phyloP scores from a whole-genome alignment of 2,113 vertebrate genomes.

The Bungarus multicinctus region DNA sequence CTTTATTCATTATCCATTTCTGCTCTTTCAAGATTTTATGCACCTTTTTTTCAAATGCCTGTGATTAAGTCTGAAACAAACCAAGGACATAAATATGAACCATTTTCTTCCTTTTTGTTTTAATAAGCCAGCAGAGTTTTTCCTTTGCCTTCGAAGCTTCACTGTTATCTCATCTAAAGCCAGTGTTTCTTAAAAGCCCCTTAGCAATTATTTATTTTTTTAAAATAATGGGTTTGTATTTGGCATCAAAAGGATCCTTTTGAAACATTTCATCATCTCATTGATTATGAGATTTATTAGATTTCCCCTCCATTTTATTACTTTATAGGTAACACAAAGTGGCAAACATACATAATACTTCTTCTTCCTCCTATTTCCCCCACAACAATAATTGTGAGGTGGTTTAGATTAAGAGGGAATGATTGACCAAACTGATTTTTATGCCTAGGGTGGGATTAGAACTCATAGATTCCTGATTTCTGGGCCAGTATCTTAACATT shows the following conservation, averaged over 20 bases:
- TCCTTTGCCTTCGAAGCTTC: background rate
- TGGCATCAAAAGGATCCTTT: background rate
- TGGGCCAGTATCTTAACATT: background rate
- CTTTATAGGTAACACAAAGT: background rate
- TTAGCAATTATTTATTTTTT: background rate
- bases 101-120: background rate
- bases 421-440: background rate
- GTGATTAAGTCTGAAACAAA: constrained; percentile 22
- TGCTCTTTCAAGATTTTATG: constrained; percentile 27
- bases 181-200: background rate
- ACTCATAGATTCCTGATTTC: background rate
- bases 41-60: constrained; percentile 7
- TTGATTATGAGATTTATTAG: background rate
- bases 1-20: background rate
- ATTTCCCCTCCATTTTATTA: background rate
- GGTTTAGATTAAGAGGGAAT: background rate
- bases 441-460: background rate
- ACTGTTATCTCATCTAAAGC: background rate
- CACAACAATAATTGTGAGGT: background rate
- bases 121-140: background rate
- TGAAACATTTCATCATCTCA: background rate
- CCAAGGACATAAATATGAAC: background rate
- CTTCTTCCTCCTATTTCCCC: background rate
- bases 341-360: background rate
- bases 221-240: background rate